Percentiles rank a stretch among this genome's conserved stretches.
phyloP scores from a whole-genome alignment of 2,113 vertebrate genomes.

The Gobio gobio region DNA sequence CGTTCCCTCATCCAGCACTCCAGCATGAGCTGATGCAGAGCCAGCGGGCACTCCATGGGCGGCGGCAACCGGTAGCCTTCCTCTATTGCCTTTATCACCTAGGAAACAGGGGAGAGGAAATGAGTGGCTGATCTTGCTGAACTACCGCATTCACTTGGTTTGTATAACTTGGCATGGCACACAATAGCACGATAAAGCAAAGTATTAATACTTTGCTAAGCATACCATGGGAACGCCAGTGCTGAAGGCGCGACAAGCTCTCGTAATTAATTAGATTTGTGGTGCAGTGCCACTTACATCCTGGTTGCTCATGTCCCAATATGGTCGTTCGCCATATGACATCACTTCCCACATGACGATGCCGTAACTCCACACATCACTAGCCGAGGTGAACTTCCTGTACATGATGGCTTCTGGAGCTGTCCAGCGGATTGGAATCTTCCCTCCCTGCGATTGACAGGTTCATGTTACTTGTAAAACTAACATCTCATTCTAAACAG shows the following conservation, averaged over 20 bases:
- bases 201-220: neutral
- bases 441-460: constrained; percentile 86
- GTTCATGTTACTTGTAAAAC: constrained; percentile 32
- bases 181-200: neutral
- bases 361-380: constrained; percentile 97
- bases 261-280: constrained; percentile 15
- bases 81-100: constrained; percentile 99
- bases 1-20: constrained; percentile 98
- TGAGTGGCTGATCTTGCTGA: neutral
- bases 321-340: constrained; percentile 97
- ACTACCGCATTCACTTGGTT: neutral
- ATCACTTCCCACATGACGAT: constrained; percentile 99
- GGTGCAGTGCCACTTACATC: constrained; percentile 81
- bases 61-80: constrained; percentile 96
- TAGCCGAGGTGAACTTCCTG: constrained; percentile 95
- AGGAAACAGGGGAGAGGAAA: constrained; percentile 48
- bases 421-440: constrained; percentile 98
- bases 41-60: constrained; percentile 97
- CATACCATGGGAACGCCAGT: neutral
- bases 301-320: constrained; percentile 99
- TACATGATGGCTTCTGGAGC: constrained; percentile 98
- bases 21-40: constrained; percentile 96
- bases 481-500: constrained; percentile 1
- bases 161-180: constrained; percentile 28
- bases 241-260: neutral